Percentiles rank a stretch among this genome's conserved stretches.
Evolutionary conservation across 2,797 vertebrate genomes (phyloP).

Genomic region (Anas capensis): DNA sequence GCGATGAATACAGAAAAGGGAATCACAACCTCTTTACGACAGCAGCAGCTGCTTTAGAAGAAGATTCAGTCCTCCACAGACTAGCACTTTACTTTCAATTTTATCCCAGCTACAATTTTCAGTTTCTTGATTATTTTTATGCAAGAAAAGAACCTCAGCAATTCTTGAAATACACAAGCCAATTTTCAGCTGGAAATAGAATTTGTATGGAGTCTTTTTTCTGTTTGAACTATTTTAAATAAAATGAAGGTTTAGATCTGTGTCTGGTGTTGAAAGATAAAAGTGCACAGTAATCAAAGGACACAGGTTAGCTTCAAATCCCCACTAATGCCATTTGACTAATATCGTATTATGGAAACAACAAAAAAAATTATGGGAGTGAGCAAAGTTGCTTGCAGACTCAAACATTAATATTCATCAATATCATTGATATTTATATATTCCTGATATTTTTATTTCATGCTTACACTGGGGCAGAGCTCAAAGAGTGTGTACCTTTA

Average conservation of each 20-base stretch:
- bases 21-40: constrained; percentile 6
- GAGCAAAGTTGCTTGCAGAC: constrained; percentile 14
- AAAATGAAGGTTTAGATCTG: constrained; percentile 6
- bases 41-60: constrained; percentile 62
- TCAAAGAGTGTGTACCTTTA: background rate
- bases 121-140: background rate
- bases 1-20: constrained; percentile 2
- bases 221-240: constrained; percentile 17
- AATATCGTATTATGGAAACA: constrained; percentile 15
- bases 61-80: background rate
- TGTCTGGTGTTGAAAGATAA: constrained; percentile 15
- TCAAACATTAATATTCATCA: constrained; percentile 53
- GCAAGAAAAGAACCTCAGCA: background rate
- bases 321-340: background rate
- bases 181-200: constrained; percentile 16
- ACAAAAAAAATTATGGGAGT: background rate
- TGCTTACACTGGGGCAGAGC: background rate
- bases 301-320: constrained; percentile 2
- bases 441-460: constrained; percentile 50
- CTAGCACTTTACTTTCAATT: background rate
- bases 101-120: background rate
- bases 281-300: constrained; percentile 43
- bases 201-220: constrained; percentile 11
- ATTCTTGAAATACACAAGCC: background rate
- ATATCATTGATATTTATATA: constrained; percentile 54